These are phyloP conservation scores for Helicoverpa armigera DNA, from an alignment of 1,140 invertebrate genomes.

Conservation along the genomic window DNA sequence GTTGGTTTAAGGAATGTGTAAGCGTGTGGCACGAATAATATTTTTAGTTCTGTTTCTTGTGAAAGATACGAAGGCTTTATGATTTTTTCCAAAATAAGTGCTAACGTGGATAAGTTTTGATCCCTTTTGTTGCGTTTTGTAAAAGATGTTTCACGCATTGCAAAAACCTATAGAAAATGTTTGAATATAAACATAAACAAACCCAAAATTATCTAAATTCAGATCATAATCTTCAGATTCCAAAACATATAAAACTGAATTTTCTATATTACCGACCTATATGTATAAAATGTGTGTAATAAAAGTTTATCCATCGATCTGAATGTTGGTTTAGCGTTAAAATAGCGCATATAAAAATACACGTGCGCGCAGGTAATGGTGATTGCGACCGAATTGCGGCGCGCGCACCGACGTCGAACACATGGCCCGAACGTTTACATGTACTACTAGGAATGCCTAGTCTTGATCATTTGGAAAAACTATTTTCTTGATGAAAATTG, in stretches of 20 bases:
- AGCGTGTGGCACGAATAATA: too few species aligned
- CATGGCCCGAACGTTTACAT: conserved; percentile 72
- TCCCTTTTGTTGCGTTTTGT: too few species aligned
- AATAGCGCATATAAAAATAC: conserved; percentile 79
- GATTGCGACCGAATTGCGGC: conserved; percentile 73
- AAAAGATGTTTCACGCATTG: too few species aligned
- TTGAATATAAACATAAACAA: not conserved
- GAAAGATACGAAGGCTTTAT: too few species aligned
- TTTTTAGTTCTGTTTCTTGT: too few species aligned
- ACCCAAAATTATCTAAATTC: conserved; percentile 13
- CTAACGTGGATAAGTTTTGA: too few species aligned
- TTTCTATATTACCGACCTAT: conserved; percentile 42
- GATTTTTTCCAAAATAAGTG: too few species aligned
- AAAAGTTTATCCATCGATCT: conserved; percentile 45
- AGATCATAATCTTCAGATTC: conserved; percentile 1
- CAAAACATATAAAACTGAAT: conserved; percentile 40
- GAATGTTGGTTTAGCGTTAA: conserved; percentile 61
- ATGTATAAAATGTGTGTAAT: conserved; percentile 50
- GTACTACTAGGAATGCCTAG: conserved; percentile 9
- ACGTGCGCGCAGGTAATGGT: conserved; percentile 73
- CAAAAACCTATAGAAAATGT: not conserved
- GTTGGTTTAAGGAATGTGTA: not conserved
- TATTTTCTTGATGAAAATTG: not conserved
- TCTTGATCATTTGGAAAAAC: conserved; percentile 61
- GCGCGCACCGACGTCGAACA: conserved; percentile 73